Conservation (phyloP, 2,113 vertebrate species). For the Ailuropoda melanoleuca region DNA sequence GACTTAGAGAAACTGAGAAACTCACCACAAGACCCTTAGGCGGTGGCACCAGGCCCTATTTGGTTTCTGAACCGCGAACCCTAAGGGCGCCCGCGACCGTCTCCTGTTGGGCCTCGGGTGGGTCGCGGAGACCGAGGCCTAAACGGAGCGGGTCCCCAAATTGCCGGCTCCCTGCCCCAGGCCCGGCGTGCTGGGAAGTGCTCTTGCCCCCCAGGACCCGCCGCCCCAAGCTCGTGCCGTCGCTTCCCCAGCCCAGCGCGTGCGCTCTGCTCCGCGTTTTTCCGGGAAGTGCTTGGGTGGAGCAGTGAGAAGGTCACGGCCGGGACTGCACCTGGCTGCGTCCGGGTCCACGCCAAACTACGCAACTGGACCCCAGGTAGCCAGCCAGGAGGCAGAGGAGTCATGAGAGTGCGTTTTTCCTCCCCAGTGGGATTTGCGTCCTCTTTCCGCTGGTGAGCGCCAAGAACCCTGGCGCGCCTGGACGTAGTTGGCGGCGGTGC, state of each 20-base stretch:
- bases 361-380: fast-evolving
- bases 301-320: not conserved
- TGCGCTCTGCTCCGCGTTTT: fast-evolving
- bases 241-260: fast-evolving
- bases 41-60: conserved; percentile 84
- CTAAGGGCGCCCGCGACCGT: conserved; percentile 83
- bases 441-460: not conserved
- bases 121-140: not conserved
- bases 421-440: not conserved
- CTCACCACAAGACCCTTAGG: not conserved
- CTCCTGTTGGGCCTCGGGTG: fast-evolving
- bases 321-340: fast-evolving
- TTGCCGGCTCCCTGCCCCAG: conserved; percentile 84
- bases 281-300: fast-evolving
- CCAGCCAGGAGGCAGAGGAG: no score
- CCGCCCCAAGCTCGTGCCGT: fast-evolving
- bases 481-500: fast-evolving
- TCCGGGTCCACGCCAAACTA: fast-evolving
- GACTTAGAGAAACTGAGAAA: not conserved
- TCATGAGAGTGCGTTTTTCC: no score
- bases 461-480: not conserved
- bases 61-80: conserved; percentile 88
- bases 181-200: conserved; percentile 82
- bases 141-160: fast-evolving
- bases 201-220: conserved; percentile 76